phyloP scores from a whole-genome alignment of 2,797 vertebrate genomes.

The Hemibagrus guttatus region DNA sequence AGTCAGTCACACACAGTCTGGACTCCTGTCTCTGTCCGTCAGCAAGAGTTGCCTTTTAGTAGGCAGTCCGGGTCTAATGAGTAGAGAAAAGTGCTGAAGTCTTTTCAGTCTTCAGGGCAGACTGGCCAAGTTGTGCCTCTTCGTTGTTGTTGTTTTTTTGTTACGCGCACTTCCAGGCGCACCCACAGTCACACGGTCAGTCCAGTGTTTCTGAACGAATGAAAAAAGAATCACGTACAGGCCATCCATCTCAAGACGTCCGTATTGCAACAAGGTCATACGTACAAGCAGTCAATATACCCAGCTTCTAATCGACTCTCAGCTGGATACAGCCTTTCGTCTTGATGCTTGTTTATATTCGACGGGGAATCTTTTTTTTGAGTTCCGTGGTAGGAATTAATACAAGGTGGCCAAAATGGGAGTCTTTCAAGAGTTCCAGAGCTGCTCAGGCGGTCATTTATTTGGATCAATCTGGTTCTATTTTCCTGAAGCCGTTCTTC shows the following conservation, averaged over 20 bases:
- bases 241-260: slow-evolving; percentile 65
- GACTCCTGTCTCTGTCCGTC: slow-evolving; percentile 49
- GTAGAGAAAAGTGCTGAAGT: slow-evolving; percentile 60
- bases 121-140: slow-evolving; percentile 55
- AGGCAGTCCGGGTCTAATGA: slow-evolving; percentile 44
- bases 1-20: slow-evolving; percentile 59
- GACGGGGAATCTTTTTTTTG: slow-evolving; percentile 22
- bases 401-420: slow-evolving; percentile 31
- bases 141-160: background rate
- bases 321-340: slow-evolving; percentile 40
- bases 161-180: slow-evolving; percentile 41
- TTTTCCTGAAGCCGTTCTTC: slow-evolving; percentile 56
- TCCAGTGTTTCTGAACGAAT: slow-evolving; percentile 69
- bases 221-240: slow-evolving; percentile 53
- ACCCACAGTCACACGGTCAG: slow-evolving; percentile 68
- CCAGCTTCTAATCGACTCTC: slow-evolving; percentile 30
- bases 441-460: slow-evolving; percentile 6
- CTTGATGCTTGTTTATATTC: slow-evolving; percentile 27
- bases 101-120: slow-evolving; percentile 59
- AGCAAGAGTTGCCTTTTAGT: slow-evolving; percentile 27
- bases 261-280: slow-evolving; percentile 66
- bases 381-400: slow-evolving; percentile 25
- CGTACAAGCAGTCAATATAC: slow-evolving; percentile 61
- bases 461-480: slow-evolving; percentile 1
- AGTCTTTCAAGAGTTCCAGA: slow-evolving; percentile 25